These are phyloP conservation scores for Myrmophylax atrothorax DNA, from an alignment of 2,113 vertebrate species.

Conservation along the genomic window DNA sequence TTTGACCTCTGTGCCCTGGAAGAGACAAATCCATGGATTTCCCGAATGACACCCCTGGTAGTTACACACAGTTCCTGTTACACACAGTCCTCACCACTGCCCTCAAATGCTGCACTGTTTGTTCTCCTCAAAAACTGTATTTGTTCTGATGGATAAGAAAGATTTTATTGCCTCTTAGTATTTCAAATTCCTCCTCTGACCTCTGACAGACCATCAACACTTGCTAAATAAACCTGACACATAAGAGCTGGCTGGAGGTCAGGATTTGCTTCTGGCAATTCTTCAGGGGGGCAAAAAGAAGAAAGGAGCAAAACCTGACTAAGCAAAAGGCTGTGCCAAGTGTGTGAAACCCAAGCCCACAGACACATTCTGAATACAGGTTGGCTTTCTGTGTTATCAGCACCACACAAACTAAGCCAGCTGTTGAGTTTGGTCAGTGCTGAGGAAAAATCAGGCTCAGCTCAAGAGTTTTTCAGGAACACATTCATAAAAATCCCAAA, in stretches of 20 bases:
- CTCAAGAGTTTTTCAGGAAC: neutral
- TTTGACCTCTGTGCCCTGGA: slow-evolving; percentile 96
- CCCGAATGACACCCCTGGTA: neutral
- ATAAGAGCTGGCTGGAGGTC: neutral
- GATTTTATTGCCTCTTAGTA: neutral
- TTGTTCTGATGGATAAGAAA: neutral
- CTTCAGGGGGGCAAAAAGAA: neutral
- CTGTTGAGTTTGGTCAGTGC: neutral
- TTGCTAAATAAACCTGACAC: neutral
- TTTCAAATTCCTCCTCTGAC: neutral
- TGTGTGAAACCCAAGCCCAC: neutral
- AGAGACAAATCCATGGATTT: neutral
- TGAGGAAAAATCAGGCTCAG: neutral
- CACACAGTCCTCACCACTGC: neutral
- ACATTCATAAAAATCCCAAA: neutral
- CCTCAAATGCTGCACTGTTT: neutral
- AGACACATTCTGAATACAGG: neutral
- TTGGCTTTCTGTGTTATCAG: neutral
- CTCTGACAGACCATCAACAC: neutral
- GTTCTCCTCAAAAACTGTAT: accelerated
- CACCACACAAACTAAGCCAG: neutral
- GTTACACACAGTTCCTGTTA: neutral
- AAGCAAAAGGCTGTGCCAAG: neutral
- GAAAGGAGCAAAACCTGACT: neutral
- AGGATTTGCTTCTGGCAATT: neutral